Conservation (phyloP, 2,888 invertebrate species). For the Agrochola macilenta region DNA sequence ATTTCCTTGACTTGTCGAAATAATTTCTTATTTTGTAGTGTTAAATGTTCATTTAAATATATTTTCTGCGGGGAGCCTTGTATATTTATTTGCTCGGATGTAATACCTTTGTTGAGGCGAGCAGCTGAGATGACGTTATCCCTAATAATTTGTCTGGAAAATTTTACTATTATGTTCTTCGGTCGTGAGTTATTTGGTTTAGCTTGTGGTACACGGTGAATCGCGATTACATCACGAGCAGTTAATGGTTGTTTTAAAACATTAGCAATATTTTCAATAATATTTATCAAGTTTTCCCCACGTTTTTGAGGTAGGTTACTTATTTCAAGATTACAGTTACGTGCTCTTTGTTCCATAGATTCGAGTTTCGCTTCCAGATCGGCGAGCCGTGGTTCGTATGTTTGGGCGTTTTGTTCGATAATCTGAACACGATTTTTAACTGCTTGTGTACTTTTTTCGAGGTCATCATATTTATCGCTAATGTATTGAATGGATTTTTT, state of each 20-base stretch:
- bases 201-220: not conserved
- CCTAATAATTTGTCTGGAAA: not conserved
- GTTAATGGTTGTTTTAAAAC: not conserved
- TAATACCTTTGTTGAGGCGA: not conserved
- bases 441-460: not conserved
- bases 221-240: constrained; percentile 1
- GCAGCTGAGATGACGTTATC: not conserved
- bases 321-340: not conserved
- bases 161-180: not conserved
- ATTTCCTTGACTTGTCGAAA: not conserved
- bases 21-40: constrained; percentile 1
- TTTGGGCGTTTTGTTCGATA: not conserved
- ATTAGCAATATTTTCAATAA: constrained; percentile 4
- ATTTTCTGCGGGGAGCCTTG: not conserved
- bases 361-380: not conserved
- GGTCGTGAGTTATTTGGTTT: not conserved
- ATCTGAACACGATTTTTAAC: not conserved
- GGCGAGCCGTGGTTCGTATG: not conserved
- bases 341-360: not conserved
- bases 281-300: not conserved
- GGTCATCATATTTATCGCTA: not conserved
- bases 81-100: not conserved
- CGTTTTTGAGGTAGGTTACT: not conserved
- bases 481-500: constrained; percentile 1
- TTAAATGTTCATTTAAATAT: not conserved